phyloP scores from a whole-genome alignment of 2,797 vertebrate genomes.

The Acanthopagrus latus region DNA sequence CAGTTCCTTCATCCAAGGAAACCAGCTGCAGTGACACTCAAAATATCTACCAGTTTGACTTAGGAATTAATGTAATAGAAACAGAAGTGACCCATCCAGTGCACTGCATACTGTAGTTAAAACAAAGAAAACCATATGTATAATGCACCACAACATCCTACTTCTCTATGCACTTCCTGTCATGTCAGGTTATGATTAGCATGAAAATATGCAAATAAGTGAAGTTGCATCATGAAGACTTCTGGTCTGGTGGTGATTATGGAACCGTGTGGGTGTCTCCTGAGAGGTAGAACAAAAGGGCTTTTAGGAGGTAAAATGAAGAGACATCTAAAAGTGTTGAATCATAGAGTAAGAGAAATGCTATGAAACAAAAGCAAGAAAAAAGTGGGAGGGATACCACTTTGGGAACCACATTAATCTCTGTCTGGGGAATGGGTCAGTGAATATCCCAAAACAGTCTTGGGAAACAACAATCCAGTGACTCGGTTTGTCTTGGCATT shows the following conservation, averaged over 20 bases:
- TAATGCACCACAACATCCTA: background rate
- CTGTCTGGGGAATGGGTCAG: background rate
- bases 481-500: background rate
- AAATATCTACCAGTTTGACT: background rate
- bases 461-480: background rate
- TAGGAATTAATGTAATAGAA: background rate
- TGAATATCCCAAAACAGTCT: background rate
- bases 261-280: slow-evolving; percentile 1
- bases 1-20: background rate
- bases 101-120: background rate
- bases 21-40: background rate
- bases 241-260: slow-evolving; percentile 10
- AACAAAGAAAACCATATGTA: background rate
- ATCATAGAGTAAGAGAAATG: slow-evolving; percentile 2
- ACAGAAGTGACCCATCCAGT: background rate
- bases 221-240: background rate
- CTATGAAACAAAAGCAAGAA: background rate
- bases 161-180: slow-evolving; percentile 8
- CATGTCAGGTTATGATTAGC: slow-evolving; percentile 5
- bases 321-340: background rate
- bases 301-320: background rate
- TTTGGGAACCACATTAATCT: background rate
- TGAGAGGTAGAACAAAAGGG: background rate
- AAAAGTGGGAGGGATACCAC: background rate
- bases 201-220: slow-evolving; percentile 25